phyloP scores from a whole-genome alignment of 2,888 invertebrate genomes.

The Ennomos fuscantarius region DNA sequence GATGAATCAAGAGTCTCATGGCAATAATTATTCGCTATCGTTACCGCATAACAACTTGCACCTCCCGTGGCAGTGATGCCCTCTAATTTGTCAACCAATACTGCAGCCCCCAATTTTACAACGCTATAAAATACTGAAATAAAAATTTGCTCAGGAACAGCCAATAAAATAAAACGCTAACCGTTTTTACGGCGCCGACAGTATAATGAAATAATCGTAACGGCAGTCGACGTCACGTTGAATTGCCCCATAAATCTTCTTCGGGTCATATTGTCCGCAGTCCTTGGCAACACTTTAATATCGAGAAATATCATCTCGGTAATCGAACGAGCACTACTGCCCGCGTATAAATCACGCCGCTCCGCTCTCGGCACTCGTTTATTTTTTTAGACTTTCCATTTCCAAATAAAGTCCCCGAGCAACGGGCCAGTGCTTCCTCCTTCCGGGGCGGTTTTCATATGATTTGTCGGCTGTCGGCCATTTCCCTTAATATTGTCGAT shows the following conservation, averaged over 20 bases:
- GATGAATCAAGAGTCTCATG: conserved; percentile 24
- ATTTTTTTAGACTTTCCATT: conserved; percentile 85
- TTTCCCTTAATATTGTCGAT: conserved; percentile 84
- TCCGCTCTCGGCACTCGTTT: conserved; percentile 77
- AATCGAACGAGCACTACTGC: conserved; percentile 80
- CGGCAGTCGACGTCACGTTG: conserved; percentile 79
- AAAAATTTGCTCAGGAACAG: conserved; percentile 73
- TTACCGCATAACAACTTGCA: conserved; percentile 42
- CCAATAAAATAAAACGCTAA: conserved; percentile 83
- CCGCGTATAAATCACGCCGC: conserved; percentile 74
- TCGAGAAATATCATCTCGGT: conserved; percentile 84
- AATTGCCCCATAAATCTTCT: conserved; percentile 83
- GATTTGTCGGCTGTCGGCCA: conserved; percentile 83
- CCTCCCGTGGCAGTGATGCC: conserved; percentile 53
- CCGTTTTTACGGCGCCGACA: conserved; percentile 83
- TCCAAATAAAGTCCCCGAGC: conserved; percentile 83
- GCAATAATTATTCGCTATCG: conserved; percentile 29
- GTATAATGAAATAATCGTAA: conserved; percentile 85
- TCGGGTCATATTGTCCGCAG: conserved; percentile 82
- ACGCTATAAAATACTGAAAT: conserved; percentile 82
- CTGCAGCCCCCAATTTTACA: conserved; percentile 70
- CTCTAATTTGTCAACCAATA: conserved; percentile 59
- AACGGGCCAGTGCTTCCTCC: conserved; percentile 82
- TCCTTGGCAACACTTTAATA: conserved; percentile 84
- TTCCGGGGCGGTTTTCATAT: conserved; percentile 83